Conservation (phyloP, 1,140 invertebrate species). For the Panagrolaimus sp. region DNA sequence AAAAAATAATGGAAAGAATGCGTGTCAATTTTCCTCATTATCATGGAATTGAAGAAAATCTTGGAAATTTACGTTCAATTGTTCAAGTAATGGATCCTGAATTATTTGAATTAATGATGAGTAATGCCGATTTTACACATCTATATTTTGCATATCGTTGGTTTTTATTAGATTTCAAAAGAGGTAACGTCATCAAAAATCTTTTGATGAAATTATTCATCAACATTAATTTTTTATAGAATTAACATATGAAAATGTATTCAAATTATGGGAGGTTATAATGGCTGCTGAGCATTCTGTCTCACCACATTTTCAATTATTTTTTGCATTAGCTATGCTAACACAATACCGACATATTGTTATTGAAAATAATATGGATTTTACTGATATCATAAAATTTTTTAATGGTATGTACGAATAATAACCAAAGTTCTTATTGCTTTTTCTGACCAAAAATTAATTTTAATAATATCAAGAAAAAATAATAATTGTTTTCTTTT, state of each 20-base stretch:
- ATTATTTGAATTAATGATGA: slow-evolving; percentile 86
- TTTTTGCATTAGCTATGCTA: slow-evolving; percentile 81
- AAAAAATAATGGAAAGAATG: slow-evolving; percentile 81
- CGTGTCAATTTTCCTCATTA: slow-evolving; percentile 84
- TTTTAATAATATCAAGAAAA: slow-evolving; percentile 1
- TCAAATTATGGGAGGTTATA: slow-evolving; percentile 87
- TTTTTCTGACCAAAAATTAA: not conserved
- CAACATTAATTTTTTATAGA: slow-evolving; percentile 64
- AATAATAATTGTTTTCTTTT: not conserved
- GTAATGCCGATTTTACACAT: slow-evolving; percentile 88
- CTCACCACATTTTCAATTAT: slow-evolving; percentile 81
- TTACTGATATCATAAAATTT: slow-evolving; percentile 94
- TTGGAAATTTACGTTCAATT: slow-evolving; percentile 81
- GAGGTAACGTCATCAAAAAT: slow-evolving; percentile 63
- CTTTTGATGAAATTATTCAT: not conserved
- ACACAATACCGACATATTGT: slow-evolving; percentile 89
- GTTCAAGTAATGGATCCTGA: slow-evolving; percentile 80
- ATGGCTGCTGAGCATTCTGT: slow-evolving; percentile 84
- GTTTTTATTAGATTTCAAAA: slow-evolving; percentile 74
- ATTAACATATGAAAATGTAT: slow-evolving; percentile 82
- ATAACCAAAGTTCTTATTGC: too few species aligned
- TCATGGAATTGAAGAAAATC: slow-evolving; percentile 85
- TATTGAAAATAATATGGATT: slow-evolving; percentile 88
- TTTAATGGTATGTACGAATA: slow-evolving; percentile 74
- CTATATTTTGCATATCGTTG: slow-evolving; percentile 96